Evolutionary conservation across 2,797 vertebrate species (phyloP).

Genomic region (Anguilla anguilla): DNA sequence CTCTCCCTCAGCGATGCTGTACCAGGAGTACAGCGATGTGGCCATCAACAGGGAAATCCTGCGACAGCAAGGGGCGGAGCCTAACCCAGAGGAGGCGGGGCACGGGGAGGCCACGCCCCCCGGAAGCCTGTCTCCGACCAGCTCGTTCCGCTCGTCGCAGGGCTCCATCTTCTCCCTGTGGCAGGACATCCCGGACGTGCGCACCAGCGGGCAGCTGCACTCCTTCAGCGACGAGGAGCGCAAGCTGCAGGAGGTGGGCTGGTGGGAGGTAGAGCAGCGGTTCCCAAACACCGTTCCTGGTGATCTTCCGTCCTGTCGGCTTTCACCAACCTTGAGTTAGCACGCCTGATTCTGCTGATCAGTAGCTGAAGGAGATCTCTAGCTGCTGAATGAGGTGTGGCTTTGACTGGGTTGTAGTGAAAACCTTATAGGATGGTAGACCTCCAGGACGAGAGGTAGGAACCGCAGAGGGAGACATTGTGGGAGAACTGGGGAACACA

Average conservation of each 20-base stretch:
- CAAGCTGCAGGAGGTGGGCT: conserved; percentile 85
- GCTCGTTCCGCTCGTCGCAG: conserved; percentile 84
- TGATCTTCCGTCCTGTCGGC: no score
- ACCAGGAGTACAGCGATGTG: conserved; percentile 91
- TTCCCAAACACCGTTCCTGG: no score
- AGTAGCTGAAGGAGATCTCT: no score
- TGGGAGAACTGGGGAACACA: not conserved
- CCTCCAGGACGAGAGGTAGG: no score
- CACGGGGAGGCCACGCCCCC: conserved; percentile 76
- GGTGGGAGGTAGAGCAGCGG: no score
- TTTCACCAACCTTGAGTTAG: no score
- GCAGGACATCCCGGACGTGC: conserved; percentile 91
- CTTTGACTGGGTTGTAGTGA: no score
- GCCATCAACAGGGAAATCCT: conserved; percentile 90
- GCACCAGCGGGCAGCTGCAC: conserved; percentile 83
- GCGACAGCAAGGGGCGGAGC: conserved; percentile 85
- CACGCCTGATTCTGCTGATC: no score
- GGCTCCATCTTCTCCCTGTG: conserved; percentile 89
- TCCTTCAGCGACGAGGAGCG: conserved; percentile 86
- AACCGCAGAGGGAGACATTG: no score
- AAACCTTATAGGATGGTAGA: no score
- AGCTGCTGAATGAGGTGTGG: no score
- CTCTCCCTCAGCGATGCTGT: conserved; percentile 78
- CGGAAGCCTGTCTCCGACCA: conserved; percentile 83
- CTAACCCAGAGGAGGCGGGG: conserved; percentile 78